Evolutionary conservation across 2,797 vertebrate species (phyloP), one percentile per base, ranked within the genome.

Genomic region (Pangasius mekongensis): DNA sequence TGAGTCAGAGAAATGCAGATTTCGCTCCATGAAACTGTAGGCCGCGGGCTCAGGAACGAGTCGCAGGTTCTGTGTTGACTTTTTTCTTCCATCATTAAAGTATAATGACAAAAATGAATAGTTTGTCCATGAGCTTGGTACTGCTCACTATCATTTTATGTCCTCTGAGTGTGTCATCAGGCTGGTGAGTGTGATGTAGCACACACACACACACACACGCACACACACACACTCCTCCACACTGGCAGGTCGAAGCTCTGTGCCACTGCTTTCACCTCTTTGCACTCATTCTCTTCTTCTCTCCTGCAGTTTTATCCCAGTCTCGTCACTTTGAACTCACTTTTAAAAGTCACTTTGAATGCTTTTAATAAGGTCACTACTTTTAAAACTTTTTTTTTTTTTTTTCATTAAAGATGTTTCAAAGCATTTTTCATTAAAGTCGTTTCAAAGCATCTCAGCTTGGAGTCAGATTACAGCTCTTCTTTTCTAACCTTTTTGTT

Each of bases 181-280:
- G 8, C 20, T 64, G 8, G 27, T 64, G 94, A 95, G 94, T 89
- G 91, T 94, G 94, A 95, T 94, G 93, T 91, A 92, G 89, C 93
- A 91, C 93, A 93, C 92, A 8, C 30, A 69, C 64, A 36, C 66
- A 36, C 66, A 36, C 71, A 89, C 89, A 87, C 78, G 30, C 60
- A 47, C 22, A 22, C 76, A 30, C 6, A 54, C 76, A 78, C 49
- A 54, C 74, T 60, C 33, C 78, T 58, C 43, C 80, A 89, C 91
- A 89, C 85, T 78, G 60, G 76, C 78, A 80, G 58, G 56, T 62
- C 86, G 13, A 30, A 36, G 16, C 78, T 84, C 20, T 33, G 49
- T 83, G 54, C 30, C 7, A 60, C 73, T 47, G 30, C 80, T 22
- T 66, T 69, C 64, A 47, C 52, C 60, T 62, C 60, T 56, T 43